Base-by-base conservation (phyloP, 2,797 vertebrate genomes). In the Mareca penelope region DNA sequence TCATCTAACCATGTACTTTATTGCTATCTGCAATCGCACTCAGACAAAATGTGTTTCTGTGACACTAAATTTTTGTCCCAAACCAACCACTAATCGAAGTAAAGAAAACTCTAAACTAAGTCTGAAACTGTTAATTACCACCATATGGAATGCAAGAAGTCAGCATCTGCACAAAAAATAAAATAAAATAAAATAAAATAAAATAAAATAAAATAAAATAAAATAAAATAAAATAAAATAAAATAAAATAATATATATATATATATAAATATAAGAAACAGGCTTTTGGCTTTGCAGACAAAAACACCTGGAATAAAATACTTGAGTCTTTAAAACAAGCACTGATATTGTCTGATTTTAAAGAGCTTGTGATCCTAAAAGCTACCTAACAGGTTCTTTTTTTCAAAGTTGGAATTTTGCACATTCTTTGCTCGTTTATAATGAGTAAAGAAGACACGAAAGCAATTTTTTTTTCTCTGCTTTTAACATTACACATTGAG, bases 51-150 rank as follows among this genome's bases (percentile, higher is more conserved):
- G 48, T 29, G 35, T 48, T 91, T 68, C 83, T 67, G 72, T 94
- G 69, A 88, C 63, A 95, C 93, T 91, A 95, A 90, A 91, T 82
- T 91, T 95, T 83, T 83, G 89, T 94, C 81, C 76, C 64, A 84
- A 88, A 88, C 68, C 78, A 90, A 93, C 57, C 64, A 94, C 88
- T 60, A 95, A 94, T 52, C 0, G 23, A 94, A 87, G 91, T 31
- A 94, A 48, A 42, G 80, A 83, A 90, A 89, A 85, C 70, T 70
- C 80, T 89, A 67, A 93, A 72, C 10, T 44, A 84, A 91, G 82
- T 82, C 80, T 91, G 89, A 94, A 96, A 94, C 91, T 95, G 91
- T 91, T 95, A 91, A 94, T 91, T 95, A 93, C 73, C 89, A 91
- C 94, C 93, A 96, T 94, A 95, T 96, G 94, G 80, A 80, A 84